Conservation (phyloP, 2,888 invertebrate genomes). For the Troides helena region DNA sequence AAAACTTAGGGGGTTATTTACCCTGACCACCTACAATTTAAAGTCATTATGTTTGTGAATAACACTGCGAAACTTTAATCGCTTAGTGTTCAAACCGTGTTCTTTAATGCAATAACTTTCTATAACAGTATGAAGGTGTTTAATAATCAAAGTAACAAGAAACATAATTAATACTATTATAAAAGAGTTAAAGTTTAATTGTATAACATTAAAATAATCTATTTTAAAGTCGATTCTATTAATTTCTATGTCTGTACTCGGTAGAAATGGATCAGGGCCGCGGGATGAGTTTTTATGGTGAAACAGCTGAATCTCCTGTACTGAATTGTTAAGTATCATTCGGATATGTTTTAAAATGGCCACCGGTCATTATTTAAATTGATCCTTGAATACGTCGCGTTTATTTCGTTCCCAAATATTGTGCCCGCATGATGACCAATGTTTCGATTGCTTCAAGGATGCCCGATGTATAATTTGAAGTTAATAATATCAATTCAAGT, state of each 20-base stretch:
- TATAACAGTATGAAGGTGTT: background rate
- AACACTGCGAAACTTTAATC: conserved; percentile 13
- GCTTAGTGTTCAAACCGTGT: conserved; percentile 4
- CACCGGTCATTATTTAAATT: conserved; percentile 16
- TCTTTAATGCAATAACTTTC: conserved; percentile 2
- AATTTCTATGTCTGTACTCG: background rate
- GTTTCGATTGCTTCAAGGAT: background rate
- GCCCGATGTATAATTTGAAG: background rate
- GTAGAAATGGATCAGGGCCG: conserved; percentile 14
- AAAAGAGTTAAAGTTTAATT: background rate
- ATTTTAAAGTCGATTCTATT: conserved; percentile 5
- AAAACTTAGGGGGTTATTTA: conserved; percentile 27
- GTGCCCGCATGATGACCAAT: conserved; percentile 10
- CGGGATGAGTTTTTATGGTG: conserved; percentile 19
- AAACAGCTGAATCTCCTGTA: conserved; percentile 20
- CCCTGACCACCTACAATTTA: conserved; percentile 30
- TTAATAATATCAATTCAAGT: background rate
- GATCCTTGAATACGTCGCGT: background rate
- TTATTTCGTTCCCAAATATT: conserved; percentile 20
- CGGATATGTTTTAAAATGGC: conserved; percentile 9
- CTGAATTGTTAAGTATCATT: conserved; percentile 16
- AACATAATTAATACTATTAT: background rate
- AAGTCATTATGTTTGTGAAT: conserved; percentile 26
- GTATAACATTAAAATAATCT: background rate
- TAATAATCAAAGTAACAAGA: background rate